Base-by-base conservation (phyloP, 2,113 vertebrate species). In the Neogobius melanostomus region DNA sequence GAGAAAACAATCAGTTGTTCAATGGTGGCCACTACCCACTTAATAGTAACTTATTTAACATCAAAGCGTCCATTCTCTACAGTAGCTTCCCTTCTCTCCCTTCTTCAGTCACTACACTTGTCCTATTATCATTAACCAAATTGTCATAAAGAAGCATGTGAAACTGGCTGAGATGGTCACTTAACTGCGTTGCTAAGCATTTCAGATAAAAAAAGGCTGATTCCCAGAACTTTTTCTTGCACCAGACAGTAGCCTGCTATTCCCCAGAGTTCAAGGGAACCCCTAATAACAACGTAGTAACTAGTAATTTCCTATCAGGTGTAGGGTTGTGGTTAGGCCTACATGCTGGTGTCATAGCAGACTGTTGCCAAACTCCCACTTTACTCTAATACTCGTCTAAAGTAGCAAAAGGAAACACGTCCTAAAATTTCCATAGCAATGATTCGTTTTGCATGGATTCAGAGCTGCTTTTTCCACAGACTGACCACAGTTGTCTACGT, bases 61-160 rank as follows among this genome's bases (percentile, higher is more conserved):
- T 36, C 28, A 82, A 85, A 73, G 60, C 49, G 59, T 66, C 64
- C 74, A 75, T 80, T 71, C 85, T 87, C 79, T 79, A 81, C 48
- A 68, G 83, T 81, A 75, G 83, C 85, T 83, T 86, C 71, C 74
- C 66, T 83, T 79, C 79, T 78, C 72, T 81, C 76, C 71, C 74
- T 59, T 75, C 72, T 79, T 42, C 5, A 79, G 8, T 83, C 74
- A 66, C 6, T 51, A 64, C 21, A 11, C 80, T 71, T 28, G 66
- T 72, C 83, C 76, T 72, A 61, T 83, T 80, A 84, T 83, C 82
- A 84, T 88, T 84, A 82, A 77, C 66, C 56, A 75, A 0, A 57
- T 21, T 44, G 28, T 62, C 67, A 84, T 85, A 87, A 88, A 85
- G 74, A 52, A 82, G 47, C 81, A 77, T 46, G 53, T 66, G 70